Base-by-base conservation (phyloP, 2,113 vertebrate genomes). In the Variabilichromis moorii region DNA sequence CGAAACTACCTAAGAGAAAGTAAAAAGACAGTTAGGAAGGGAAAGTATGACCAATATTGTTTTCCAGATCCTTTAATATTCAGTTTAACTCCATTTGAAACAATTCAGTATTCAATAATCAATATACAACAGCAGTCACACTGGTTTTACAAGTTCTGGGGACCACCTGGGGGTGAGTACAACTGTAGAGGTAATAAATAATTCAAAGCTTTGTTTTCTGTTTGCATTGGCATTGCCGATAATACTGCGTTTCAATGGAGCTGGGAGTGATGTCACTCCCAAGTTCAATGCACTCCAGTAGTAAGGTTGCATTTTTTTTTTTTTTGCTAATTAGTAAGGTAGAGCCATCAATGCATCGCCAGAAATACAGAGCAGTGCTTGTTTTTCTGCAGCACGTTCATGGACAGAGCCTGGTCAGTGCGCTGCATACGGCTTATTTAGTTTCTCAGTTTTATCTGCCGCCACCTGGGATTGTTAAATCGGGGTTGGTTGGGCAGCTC, bases 31-130 rank as follows among this genome's bases (percentile, higher is more conserved):
- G 45, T 28, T 47, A 31, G 71, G 42, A 28, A 76, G 71, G 21
- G 0, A 45, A 76, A 28, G 6, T 31, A 50, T 76, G 42, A 50
- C 16, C 42, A 28, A 8, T 28, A 51, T 0, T 31, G 73, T 19
- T 33, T 31, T 31, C 10, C 26, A 78, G 73, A 51, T 50, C 24
- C 26, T 78, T n/a, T 50, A 51, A 51, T 50, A 51, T 31, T n/a
- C 73, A 51, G 26, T 31, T 51, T 51, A 78, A 78, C 42, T 26
- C 71, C 24, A 78, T 78, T 51, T 78, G 26, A 78, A 78, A 33
- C 26, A 51, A 33, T 51, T 51, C 26, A 51, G 17, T 78, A 51
- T 31, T 51, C 45, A 13, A 33, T 0, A 78, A 51, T 31, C 73
- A 78, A 33, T 51, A 13, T 4, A 51, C 28, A 31, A n/a, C 7